These are phyloP conservation scores for Oenanthe melanoleuca DNA, from an alignment of 2,113 vertebrate genomes.

Conservation along the genomic window DNA sequence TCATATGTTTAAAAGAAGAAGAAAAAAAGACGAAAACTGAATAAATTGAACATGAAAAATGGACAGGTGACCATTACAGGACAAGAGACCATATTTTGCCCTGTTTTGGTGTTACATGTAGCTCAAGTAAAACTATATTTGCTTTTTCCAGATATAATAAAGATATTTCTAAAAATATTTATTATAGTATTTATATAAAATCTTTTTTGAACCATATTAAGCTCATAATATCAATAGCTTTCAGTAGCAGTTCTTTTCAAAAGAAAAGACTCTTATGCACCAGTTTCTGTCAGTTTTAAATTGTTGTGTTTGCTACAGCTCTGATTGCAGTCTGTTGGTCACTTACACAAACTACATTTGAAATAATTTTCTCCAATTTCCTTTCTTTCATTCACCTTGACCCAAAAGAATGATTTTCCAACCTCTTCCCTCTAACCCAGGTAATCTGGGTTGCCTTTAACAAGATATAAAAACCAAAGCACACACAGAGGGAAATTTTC, in stretches of 20 bases:
- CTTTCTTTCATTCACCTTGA: neutral
- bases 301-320: neutral
- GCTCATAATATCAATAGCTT: neutral
- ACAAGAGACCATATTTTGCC: neutral
- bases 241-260: neutral
- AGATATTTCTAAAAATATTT: neutral
- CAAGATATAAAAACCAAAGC: neutral
- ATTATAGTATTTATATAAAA: neutral
- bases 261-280: neutral
- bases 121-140: neutral
- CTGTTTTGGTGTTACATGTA: neutral
- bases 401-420: neutral
- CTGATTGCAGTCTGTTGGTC: neutral
- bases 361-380: neutral
- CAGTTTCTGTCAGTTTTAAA: neutral
- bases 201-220: neutral
- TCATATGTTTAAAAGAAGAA: neutral
- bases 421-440: neutral
- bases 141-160: neutral
- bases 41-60: neutral
- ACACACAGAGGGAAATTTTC: fast-evolving
- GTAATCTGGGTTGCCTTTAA: neutral
- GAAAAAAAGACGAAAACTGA: neutral
- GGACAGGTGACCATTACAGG: neutral
- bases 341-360: neutral